Base-by-base conservation (phyloP, 2,797 vertebrate species). In the Odontamblyopus rebecca region DNA sequence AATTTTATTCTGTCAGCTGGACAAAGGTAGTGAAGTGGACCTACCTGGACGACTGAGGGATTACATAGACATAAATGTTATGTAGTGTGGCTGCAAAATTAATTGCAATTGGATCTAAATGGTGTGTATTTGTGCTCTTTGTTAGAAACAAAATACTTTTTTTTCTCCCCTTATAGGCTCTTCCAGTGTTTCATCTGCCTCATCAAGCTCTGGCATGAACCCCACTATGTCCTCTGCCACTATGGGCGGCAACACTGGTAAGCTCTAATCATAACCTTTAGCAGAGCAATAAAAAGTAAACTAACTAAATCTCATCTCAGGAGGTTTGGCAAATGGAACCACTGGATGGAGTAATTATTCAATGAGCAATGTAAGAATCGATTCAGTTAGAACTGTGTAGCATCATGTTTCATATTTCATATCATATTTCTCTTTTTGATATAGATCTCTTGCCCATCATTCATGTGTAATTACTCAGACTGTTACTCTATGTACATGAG, bases 391-490 rank as follows among this genome's bases (percentile, higher is more conserved):
- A 73, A 3, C 61, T 41, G 1, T 29, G 4, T 8, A 12, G 0
- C 12, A 8, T 1, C 11, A 26, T 6, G 2, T 48, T 65, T 48
- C 9, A 48, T 48, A 23, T 48, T 48, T 48, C 44, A 48, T 15
- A 27, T n/a, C 13, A 67, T 16, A 26, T 68, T 63, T 67, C 50
- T 78, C 35, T 50, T 67, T 62, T 38, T 69, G 18, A 9, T 60
- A 68, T 77, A 94, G 93, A 68, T 92, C 2, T 78, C 69, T 72
- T 95, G 94, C 66, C 91, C 79, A 23, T 76, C 84, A 1, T 93
- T 93, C 65, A 79, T 6, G 35, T 95, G 94, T 71, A 91, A 90
- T 67, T 78, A 75, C 61, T 83, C 90, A 0, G 72, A 86, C 41
- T 95, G 94, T 80, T 89, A 90, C 76, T 69, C 54, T 4, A 84